Evolutionary conservation across 2,113 vertebrate species (phyloP).

Genomic region (Dicrurus megarhynchus): DNA sequence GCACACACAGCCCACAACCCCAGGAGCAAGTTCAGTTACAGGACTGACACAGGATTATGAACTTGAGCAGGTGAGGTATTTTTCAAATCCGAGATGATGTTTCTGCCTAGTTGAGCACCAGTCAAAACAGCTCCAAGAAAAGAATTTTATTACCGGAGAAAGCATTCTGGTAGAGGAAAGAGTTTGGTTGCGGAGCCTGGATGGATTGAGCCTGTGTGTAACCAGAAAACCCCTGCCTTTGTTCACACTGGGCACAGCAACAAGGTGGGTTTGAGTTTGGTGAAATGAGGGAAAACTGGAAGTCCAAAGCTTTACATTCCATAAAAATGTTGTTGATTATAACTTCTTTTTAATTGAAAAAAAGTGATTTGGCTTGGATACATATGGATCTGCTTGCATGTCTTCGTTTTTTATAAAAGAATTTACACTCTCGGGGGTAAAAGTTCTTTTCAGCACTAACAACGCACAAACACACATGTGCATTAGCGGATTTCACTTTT

Average conservation of each 20-base stretch:
- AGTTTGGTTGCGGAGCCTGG: background rate
- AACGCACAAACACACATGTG: background rate
- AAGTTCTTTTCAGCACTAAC: background rate
- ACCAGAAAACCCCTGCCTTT: background rate
- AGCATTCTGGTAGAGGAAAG: background rate
- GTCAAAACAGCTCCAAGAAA: background rate
- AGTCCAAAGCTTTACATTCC: background rate
- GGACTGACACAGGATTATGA: background rate
- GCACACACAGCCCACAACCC: rapidly evolving
- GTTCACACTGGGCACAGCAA: background rate
- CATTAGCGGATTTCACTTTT: background rate
- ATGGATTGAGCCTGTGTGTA: background rate
- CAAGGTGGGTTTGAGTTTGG: background rate
- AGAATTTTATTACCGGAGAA: background rate
- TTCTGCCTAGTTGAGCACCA: background rate
- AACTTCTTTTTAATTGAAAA: background rate
- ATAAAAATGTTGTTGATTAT: background rate
- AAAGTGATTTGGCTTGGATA: background rate
- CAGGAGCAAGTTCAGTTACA: background rate
- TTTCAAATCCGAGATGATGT: background rate
- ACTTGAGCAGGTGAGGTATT: background rate
- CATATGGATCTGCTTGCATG: background rate
- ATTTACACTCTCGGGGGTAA: background rate
- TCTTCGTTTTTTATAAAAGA: background rate
- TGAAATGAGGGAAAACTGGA: background rate